Evolutionary conservation across 2,797 vertebrate genomes (phyloP).

Genomic region (Mycteria americana): DNA sequence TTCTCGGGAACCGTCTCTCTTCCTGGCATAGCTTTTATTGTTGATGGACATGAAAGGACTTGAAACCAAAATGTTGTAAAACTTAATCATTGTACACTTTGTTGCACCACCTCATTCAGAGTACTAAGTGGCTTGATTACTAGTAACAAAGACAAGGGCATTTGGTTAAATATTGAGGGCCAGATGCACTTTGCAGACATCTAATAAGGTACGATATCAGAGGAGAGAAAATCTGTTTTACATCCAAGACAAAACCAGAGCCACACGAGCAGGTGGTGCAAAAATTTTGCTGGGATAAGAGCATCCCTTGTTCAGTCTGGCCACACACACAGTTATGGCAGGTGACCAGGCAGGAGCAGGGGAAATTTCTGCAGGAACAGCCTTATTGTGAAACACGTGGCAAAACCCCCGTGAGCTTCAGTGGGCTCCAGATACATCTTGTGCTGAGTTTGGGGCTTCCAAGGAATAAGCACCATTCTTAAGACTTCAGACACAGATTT

Average conservation of each 20-base stretch:
- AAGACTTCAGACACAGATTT: background rate
- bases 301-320: background rate
- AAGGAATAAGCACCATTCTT: background rate
- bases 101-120: background rate
- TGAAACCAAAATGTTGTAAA: background rate
- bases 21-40: background rate
- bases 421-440: background rate
- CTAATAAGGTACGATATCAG: background rate
- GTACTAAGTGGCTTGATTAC: background rate
- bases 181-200: background rate
- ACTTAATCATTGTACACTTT: background rate
- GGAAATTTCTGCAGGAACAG: background rate
- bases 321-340: background rate
- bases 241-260: background rate
- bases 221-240: background rate
- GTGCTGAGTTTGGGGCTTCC: background rate
- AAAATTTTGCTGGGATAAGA: background rate
- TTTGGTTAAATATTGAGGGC: background rate
- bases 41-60: background rate
- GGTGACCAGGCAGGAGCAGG: background rate
- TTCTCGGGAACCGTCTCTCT: background rate
- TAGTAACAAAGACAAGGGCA: background rate
- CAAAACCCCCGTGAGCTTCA: background rate
- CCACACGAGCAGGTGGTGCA: background rate
- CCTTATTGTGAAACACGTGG: background rate